Evolutionary conservation across 2,113 vertebrate genomes (phyloP), one percentile per base, ranked within the genome.

Genomic region (Haemorhous mexicanus): DNA sequence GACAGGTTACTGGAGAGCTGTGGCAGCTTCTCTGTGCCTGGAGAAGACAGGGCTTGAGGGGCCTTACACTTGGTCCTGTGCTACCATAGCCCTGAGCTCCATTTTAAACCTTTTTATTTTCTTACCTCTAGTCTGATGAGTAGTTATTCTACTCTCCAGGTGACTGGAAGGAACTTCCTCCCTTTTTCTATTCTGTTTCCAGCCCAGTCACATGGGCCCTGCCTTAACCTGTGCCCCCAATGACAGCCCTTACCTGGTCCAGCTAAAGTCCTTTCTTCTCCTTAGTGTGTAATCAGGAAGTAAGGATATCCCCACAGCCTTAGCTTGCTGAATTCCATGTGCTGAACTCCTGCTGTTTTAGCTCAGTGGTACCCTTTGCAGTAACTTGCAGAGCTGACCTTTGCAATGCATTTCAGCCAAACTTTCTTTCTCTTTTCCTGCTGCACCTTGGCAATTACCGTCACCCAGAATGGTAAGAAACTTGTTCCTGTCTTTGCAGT

Each of bases 361-460:
- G 33, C 76, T 87, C 4, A n/a, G 5, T 35, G 39, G 35, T 70
- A 35, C 8, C 16, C 10, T 87, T 89, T 74, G 63, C 59, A 62
- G 53, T 77, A 43, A 50, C 20, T 84, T 90, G 72, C 78, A 95
- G 88, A 94, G 64, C 61, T 96, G 75, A 91, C 86, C 52, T 92
- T 94, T 95, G 63, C 75, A 96, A 74, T 89, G 9, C n/a, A 52
- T 96, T 95, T 82, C 83, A 87, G 50, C 39, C 62, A 94, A 52
- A 47, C n/a, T 93, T 95, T 93, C 55, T 85, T 86, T 93, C 92
- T 90, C 35, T 22, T 80, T 85, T 18, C 81, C 73, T 90, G 10
- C 80, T 87, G 79, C 62, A 79, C 67, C 41, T 2, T 47, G 67
- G 80, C 84, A 92, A n/a, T 79, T 91, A 72, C 46, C 1, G 0